phyloP scores from a whole-genome alignment of 2,888 invertebrate genomes.

The Amphipyra berbera region DNA sequence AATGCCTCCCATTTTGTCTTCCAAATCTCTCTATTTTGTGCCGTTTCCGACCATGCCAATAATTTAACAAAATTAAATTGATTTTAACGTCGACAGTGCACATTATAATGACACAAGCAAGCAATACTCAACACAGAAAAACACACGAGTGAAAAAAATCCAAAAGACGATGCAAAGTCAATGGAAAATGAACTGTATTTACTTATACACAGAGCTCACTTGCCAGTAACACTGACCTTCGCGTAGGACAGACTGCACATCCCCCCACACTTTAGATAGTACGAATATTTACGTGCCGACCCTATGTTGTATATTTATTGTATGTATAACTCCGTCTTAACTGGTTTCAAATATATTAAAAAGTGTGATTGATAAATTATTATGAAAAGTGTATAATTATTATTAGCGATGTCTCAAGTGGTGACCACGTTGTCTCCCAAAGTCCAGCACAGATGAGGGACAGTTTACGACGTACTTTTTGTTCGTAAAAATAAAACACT shows the following conservation, averaged over 20 bases:
- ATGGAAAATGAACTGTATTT: constrained; percentile 56
- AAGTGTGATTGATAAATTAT: not conserved
- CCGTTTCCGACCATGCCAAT: too few relatives aligned
- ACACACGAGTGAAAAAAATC: constrained; percentile 30
- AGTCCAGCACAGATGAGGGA: too few relatives aligned
- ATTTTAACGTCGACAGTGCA: constrained; percentile 38
- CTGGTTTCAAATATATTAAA: constrained; percentile 41
- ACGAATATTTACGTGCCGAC: constrained; percentile 46
- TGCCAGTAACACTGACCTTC: constrained; percentile 72
- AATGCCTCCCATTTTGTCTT: too few relatives aligned
- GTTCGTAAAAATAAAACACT: too few relatives aligned
- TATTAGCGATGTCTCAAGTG: not conserved
- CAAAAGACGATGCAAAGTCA: constrained; percentile 42
- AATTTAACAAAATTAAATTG: too few relatives aligned
- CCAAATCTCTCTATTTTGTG: too few relatives aligned
- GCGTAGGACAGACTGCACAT: constrained; percentile 77
- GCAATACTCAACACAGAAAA: constrained; percentile 40
- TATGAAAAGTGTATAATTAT: not conserved
- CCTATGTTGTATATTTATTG: constrained; percentile 45
- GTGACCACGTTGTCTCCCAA: not conserved
- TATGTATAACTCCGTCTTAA: constrained; percentile 49
- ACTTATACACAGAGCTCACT: constrained; percentile 70
- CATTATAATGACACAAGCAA: constrained; percentile 35
- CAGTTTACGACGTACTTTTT: too few relatives aligned
- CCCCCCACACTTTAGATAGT: constrained; percentile 74